Evolutionary conservation across 2,797 vertebrate species (phyloP).

Genomic region (Artibeus lituratus): DNA sequence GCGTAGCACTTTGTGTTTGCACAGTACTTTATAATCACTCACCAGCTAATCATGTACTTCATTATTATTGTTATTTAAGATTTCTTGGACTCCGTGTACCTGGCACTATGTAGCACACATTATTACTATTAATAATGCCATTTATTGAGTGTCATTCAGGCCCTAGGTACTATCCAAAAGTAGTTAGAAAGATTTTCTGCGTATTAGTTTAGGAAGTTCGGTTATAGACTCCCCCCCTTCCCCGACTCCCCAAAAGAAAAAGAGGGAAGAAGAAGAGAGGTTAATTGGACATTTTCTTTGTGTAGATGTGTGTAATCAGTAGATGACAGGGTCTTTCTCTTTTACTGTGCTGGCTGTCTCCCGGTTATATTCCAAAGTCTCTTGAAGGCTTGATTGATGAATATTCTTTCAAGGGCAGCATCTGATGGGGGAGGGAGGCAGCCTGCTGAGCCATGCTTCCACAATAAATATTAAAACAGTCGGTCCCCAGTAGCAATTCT

Average conservation of each 20-base stretch:
- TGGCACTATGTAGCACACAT: slow-evolving; percentile 19
- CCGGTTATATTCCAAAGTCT: background rate
- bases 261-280: background rate
- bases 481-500: slow-evolving; percentile 44
- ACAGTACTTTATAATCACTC: slow-evolving; percentile 43
- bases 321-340: background rate
- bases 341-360: background rate
- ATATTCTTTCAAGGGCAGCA: background rate
- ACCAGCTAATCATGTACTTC: slow-evolving; percentile 59
- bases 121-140: slow-evolving; percentile 45
- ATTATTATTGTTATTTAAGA: slow-evolving; percentile 64
- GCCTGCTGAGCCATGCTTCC: slow-evolving; percentile 36
- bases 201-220: slow-evolving; percentile 37
- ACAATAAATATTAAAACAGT: slow-evolving; percentile 58
- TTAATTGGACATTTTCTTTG: slow-evolving; percentile 41
- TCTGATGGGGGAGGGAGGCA: slow-evolving; percentile 37
- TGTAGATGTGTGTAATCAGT: background rate
- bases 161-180: slow-evolving; percentile 26
- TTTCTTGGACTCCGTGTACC: slow-evolving; percentile 45
- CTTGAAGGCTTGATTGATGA: slow-evolving; percentile 29
- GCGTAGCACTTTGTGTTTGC: slow-evolving; percentile 39
- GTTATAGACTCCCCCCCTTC: background rate
- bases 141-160: slow-evolving; percentile 41
- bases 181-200: slow-evolving; percentile 5
- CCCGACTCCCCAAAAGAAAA: background rate